phyloP scores from a whole-genome alignment of 2,888 invertebrate species.

The Thysanoteuthis rhombus region DNA sequence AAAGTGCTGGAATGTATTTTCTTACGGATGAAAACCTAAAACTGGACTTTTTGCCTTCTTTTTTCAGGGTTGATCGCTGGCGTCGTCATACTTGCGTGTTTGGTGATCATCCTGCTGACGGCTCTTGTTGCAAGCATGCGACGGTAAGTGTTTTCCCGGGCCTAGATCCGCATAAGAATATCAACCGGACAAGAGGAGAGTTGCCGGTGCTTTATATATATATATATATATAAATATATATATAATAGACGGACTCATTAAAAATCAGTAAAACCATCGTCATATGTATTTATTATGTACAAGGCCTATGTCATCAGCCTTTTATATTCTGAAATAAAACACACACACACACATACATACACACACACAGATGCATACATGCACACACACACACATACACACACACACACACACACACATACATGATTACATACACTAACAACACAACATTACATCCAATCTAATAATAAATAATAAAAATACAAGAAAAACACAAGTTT shows the following conservation, averaged over 20 bases:
- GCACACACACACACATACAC: conserved; percentile 36
- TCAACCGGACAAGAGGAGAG: background rate
- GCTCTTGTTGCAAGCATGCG: conserved; percentile 22
- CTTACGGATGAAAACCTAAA: too few species aligned
- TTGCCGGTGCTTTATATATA: conserved; percentile 32
- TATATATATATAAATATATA: conserved; percentile 36
- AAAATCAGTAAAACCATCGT: background rate
- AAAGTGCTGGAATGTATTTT: too few species aligned
- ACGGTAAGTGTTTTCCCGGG: conserved; percentile 23
- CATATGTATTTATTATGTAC: background rate
- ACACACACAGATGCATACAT: conserved; percentile 37
- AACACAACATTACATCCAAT: background rate
- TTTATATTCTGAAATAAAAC: background rate
- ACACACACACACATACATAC: conserved; percentile 36
- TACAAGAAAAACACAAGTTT: background rate
- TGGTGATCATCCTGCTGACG: conserved; percentile 25
- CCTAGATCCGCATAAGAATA: background rate
- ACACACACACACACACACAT: conserved; percentile 22
- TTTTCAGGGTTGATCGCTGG: conserved; percentile 26
- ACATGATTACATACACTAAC: background rate
- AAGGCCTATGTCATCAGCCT: background rate
- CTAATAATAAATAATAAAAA: background rate
- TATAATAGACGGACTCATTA: conserved; percentile 25
- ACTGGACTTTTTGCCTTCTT: too few species aligned
- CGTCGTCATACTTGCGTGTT: conserved; percentile 18